A percentile compares a stretch with the other conserved stretches of the same genome.
Evolutionary conservation across 23 tunicate species (phyloP).

Genomic region (Ciona savignyi): DNA sequence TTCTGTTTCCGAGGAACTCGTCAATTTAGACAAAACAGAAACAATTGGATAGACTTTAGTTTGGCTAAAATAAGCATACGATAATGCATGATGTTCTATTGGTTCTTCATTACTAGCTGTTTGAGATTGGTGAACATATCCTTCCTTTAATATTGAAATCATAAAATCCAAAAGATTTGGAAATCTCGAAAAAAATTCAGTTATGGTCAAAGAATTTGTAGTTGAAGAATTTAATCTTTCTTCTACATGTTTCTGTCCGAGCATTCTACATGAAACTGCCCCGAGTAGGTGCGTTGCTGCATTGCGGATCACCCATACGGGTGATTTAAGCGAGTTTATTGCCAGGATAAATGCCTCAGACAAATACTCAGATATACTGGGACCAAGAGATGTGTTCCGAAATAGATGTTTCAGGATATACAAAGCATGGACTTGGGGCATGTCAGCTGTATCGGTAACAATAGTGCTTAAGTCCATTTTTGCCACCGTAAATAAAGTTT

Average conservation of each 20-base stretch:
- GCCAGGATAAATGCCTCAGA: constrained; percentile 19
- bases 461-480: too few relatives aligned
- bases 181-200: constrained; percentile 62
- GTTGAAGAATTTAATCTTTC: not conserved
- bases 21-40: constrained; percentile 7
- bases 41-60: constrained; percentile 2
- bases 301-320: constrained; percentile 74
- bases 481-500: not conserved
- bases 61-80: too few relatives aligned
- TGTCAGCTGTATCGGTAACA: constrained; percentile 13
- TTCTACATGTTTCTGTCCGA: constrained; percentile 79
- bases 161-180: constrained; percentile 23
- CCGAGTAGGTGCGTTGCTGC: constrained; percentile 70
- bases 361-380: not conserved
- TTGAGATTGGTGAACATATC: not conserved
- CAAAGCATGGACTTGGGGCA: constrained; percentile 70
- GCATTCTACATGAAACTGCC: constrained; percentile 56
- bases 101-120: not conserved
- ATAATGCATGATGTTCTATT: too few relatives aligned
- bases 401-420: constrained; percentile 51
- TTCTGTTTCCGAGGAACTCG: not conserved
- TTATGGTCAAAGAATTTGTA: constrained; percentile 39
- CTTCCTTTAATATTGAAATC: constrained; percentile 3
- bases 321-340: constrained; percentile 26
- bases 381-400: constrained; percentile 34